phyloP scores from a whole-genome alignment of 2,797 vertebrate genomes.

The Hoplostethus atlanticus region DNA sequence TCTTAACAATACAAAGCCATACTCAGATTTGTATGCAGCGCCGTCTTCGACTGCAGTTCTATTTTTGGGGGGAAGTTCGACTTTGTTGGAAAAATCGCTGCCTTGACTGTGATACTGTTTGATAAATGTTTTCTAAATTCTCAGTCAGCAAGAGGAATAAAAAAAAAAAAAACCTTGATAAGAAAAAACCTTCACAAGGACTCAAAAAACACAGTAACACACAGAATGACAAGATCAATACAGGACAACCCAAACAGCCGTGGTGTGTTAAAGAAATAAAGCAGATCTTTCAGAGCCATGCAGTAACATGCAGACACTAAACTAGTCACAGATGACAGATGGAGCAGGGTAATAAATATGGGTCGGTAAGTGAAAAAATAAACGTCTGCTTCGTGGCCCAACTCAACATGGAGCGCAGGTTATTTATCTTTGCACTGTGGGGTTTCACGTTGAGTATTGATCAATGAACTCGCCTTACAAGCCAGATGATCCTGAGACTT shows the following conservation, averaged over 20 bases:
- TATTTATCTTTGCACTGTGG: background rate
- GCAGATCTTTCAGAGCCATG: slow-evolving; percentile 64
- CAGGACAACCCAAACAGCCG: slow-evolving; percentile 26
- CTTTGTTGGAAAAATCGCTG: background rate
- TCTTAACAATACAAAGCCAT: slow-evolving; percentile 14
- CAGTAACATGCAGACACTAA: slow-evolving; percentile 69
- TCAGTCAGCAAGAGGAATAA: background rate
- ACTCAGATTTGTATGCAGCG: slow-evolving; percentile 11
- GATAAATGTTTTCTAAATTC: slow-evolving; percentile 13
- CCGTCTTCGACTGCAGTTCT: background rate
- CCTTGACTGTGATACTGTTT: slow-evolving; percentile 2
- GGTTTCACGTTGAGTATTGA: slow-evolving; percentile 68
- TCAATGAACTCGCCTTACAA: slow-evolving; percentile 84
- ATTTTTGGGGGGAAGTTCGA: background rate
- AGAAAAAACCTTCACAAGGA: background rate
- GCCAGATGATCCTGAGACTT: background rate
- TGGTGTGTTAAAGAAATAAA: slow-evolving; percentile 37
- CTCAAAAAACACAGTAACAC: slow-evolving; percentile 5
- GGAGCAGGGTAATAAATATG: too few species aligned
- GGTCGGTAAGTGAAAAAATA: too few species aligned
- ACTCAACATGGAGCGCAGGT: background rate
- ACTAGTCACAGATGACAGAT: slow-evolving; percentile 15
- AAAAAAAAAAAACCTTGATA: too few species aligned
- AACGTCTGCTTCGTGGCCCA: too few species aligned
- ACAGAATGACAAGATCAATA: slow-evolving; percentile 20